phyloP scores from a whole-genome alignment of 2,113 vertebrate genomes.

The Serinus canaria region DNA sequence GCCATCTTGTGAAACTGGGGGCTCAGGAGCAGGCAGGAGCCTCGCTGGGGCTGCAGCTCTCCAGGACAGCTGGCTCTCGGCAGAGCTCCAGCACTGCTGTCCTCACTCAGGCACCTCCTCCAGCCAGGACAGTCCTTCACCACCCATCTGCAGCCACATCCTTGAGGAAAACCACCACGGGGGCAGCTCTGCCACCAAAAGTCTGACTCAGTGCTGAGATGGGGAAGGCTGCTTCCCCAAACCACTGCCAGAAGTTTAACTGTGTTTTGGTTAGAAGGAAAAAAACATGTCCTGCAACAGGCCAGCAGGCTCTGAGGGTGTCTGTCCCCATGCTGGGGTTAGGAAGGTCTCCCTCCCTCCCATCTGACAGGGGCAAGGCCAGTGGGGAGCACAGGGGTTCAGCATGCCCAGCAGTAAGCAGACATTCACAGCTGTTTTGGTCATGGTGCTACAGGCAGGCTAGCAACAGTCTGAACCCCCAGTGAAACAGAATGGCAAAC shows the following conservation, averaged over 20 bases:
- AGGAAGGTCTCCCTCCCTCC: background rate
- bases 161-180: background rate
- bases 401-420: background rate
- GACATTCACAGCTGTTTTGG: background rate
- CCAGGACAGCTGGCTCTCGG: rapidly evolving
- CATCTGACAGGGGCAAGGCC: background rate
- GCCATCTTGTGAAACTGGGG: background rate
- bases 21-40: background rate
- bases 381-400: background rate
- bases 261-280: background rate
- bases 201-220: background rate
- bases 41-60: rapidly evolving
- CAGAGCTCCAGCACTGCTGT: background rate
- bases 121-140: rapidly evolving
- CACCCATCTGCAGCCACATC: rapidly evolving
- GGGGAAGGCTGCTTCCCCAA: background rate
- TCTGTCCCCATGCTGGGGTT: background rate
- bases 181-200: background rate
- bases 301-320: background rate
- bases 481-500: background rate
- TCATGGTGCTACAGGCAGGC: background rate
- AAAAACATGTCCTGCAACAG: background rate
- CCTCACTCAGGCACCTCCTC: background rate
- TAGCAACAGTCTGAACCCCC: background rate
- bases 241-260: background rate